Evolutionary conservation across 2,113 vertebrate species (phyloP).

Genomic region (Hylia prasina): DNA sequence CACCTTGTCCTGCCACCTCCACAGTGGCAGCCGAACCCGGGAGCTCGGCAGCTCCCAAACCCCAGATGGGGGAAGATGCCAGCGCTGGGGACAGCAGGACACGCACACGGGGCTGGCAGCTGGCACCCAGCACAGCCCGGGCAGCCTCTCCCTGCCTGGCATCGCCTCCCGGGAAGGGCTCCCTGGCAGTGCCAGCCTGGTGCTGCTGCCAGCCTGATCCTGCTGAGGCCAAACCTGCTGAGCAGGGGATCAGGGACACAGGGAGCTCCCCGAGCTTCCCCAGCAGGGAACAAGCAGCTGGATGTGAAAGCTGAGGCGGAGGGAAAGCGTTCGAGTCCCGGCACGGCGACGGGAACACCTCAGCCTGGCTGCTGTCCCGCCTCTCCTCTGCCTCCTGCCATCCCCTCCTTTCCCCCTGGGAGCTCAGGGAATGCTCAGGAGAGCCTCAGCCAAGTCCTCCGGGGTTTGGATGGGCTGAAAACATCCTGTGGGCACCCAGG

Average conservation of each 20-base stretch:
- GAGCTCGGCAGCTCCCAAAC: background rate
- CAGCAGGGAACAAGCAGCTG: background rate
- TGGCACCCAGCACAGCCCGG: background rate
- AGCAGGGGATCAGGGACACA: rapidly evolving
- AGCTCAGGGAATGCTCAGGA: background rate
- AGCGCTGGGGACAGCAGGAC: background rate
- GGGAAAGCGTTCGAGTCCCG: background rate
- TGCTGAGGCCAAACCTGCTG: background rate
- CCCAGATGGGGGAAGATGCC: rapidly evolving
- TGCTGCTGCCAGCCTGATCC: background rate
- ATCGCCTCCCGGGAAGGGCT: too few relatives aligned
- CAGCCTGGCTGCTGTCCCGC: background rate
- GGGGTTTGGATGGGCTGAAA: background rate
- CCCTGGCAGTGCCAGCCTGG: background rate
- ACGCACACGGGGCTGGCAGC: background rate
- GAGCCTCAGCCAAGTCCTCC: background rate
- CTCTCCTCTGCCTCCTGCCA: background rate
- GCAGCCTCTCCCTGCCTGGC: background rate
- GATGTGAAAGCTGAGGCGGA: background rate
- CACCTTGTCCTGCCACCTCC: background rate
- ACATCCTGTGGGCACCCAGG: background rate
- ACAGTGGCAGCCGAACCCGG: background rate
- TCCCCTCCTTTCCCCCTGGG: background rate
- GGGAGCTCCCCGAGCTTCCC: background rate
- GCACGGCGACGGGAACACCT: background rate